A percentile compares a stretch with the other conserved stretches of the same genome.
phyloP scores from a whole-genome alignment of 1,140 invertebrate species.

The Drosophila prosaltans region DNA sequence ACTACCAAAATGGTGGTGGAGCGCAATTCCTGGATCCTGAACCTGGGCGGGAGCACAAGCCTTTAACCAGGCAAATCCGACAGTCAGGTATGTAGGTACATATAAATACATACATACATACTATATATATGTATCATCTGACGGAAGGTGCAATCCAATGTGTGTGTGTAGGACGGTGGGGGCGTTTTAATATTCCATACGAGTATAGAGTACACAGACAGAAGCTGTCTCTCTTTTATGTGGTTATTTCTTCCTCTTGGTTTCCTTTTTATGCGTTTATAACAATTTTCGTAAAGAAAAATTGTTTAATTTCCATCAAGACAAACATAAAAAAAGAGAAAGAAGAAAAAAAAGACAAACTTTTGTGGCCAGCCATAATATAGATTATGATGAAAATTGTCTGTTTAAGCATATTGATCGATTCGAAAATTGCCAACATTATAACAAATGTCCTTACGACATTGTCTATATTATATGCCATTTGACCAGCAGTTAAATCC shows the following conservation, averaged over 20 bases:
- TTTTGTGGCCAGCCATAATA: background rate
- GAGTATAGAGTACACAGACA: constrained; percentile 51
- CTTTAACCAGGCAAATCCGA: constrained; percentile 12
- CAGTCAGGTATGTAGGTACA: too few relatives aligned
- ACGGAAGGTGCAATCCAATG: constrained; percentile 22
- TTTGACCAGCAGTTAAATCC: too few relatives aligned
- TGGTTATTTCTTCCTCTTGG: constrained; percentile 32
- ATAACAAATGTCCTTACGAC: background rate
- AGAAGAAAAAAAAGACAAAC: constrained; percentile 12
- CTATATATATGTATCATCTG: background rate
- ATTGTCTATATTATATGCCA: too few relatives aligned
- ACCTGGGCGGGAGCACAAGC: constrained; percentile 8
- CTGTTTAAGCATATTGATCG: background rate
- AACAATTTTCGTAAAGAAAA: constrained; percentile 58
- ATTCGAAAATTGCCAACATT: background rate
- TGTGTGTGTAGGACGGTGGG: constrained; percentile 17
- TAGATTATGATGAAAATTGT: constrained; percentile 3
- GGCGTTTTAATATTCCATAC: constrained; percentile 63
- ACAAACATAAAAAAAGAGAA: constrained; percentile 22
- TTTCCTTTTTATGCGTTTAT: constrained; percentile 49
- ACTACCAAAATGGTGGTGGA: constrained; percentile 56
- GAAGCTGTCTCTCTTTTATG: constrained; percentile 49
- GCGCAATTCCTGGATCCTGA: constrained; percentile 34
- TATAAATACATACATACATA: background rate
- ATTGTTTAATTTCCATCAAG: constrained; percentile 62